A percentile compares a stretch with the other conserved stretches of the same genome.
Evolutionary conservation across 2,797 vertebrate genomes (phyloP).

Genomic region (Fringilla coelebs): DNA sequence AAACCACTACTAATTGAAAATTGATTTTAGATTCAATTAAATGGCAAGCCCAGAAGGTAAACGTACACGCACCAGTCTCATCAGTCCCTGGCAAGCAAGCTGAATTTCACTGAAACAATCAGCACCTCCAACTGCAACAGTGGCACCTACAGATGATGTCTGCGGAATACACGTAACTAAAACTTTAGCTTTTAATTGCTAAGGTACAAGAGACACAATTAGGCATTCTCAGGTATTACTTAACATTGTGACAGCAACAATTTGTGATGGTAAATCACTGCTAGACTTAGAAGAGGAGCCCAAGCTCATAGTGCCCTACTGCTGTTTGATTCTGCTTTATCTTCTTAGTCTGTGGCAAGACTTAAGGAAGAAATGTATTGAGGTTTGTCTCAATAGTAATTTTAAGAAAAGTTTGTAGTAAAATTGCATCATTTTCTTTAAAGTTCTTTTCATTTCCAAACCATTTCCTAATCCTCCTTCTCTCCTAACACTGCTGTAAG

Average conservation of each 20-base stretch:
- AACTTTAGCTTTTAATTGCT: background rate
- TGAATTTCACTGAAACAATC: background rate
- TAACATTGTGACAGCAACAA: background rate
- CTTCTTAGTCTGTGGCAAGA: background rate
- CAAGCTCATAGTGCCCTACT: background rate
- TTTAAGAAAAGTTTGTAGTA: background rate
- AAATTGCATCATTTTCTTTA: background rate
- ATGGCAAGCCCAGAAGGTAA: constrained; percentile 7
- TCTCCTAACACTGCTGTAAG: background rate
- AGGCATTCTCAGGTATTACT: background rate
- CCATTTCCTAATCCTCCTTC: background rate
- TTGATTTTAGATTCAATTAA: constrained; percentile 74
- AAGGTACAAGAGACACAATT: background rate
- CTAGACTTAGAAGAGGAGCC: background rate
- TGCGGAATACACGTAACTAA: background rate
- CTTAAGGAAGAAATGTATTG: background rate
- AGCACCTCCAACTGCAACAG: background rate
- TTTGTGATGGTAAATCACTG: background rate
- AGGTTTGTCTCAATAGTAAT: background rate
- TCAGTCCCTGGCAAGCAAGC: background rate
- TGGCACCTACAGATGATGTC: background rate
- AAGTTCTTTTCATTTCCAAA: background rate
- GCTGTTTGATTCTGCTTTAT: background rate
- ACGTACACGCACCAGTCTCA: background rate
- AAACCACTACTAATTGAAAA: constrained; percentile 73